A percentile compares a stretch with the other conserved stretches of the same genome.
Conservation (phyloP, 2,113 vertebrate genomes). For the Dasyurus viverrinus region DNA sequence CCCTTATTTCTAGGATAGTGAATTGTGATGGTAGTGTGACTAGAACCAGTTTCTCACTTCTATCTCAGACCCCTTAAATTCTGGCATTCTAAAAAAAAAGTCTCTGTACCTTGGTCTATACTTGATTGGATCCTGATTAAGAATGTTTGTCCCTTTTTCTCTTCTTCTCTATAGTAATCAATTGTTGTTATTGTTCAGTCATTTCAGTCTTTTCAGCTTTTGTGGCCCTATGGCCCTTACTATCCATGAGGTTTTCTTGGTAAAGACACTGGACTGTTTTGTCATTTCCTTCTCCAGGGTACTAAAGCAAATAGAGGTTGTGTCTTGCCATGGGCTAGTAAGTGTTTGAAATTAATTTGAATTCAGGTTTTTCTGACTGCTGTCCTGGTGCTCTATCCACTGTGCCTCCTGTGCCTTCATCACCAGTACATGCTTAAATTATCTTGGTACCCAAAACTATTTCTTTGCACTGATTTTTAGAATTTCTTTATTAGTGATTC, state of each 20-base stretch:
- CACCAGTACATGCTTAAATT: background rate
- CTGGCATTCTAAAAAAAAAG: background rate
- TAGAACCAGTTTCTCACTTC: background rate
- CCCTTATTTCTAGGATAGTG: background rate
- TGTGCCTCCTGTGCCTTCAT: background rate
- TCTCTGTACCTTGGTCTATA: background rate
- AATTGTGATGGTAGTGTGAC: background rate
- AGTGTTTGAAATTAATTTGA: background rate
- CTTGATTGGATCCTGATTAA: background rate
- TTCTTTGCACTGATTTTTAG: background rate
- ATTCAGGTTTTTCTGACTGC: background rate
- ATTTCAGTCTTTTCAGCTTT: background rate
- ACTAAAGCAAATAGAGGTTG: background rate
- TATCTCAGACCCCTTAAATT: background rate
- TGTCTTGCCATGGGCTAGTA: background rate
- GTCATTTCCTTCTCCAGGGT: background rate
- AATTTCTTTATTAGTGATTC: background rate
- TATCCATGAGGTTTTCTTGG: background rate
- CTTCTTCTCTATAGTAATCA: background rate
- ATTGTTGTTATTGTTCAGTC: background rate
- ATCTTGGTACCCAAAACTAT: background rate
- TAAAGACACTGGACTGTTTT: background rate
- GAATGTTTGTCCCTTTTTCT: too few relatives aligned
- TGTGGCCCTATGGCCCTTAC: background rate
- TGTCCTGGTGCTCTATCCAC: background rate